Base-by-base conservation (phyloP, 2,113 vertebrate genomes). In the Vombatus ursinus region DNA sequence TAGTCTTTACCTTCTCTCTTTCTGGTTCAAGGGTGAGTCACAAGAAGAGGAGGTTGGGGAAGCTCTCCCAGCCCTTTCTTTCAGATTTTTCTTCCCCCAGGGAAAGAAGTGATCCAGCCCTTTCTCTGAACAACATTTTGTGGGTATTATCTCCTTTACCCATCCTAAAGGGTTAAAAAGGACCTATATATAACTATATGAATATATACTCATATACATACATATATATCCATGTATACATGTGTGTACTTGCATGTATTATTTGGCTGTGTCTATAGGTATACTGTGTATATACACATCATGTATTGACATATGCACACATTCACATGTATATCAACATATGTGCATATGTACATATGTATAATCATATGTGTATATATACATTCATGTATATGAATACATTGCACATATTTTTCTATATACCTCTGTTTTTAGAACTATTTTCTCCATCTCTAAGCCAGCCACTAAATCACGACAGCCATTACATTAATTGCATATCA, bases 401-500 rank as follows among this genome's bases (percentile, higher is more conserved):
- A n/a, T n/a, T 84, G 5, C 19, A 22, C 5, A 22, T n/a, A 57
- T 84, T 23, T 84, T 84, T 26, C 61, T 61, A 77, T n/a, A 19
- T n/a, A 22, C 61, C 61, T 77, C 6, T 44, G 19, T 8, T n/a
- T 84, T 84, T 44, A 84, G 68, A 84, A 84, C 44, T 44, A 1
- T 44, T 44, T 23, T 84, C 19, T 8, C 68, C n/a, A 84, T 44
- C n/a, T 2, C n/a, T 23, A 77, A 77, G 14, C 61, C 37, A 77
- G 12, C 37, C 9, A n/a, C 61, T 77, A 84, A 44, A 84, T 91
- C 92, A 92, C 92, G 92, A 23, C n/a, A 95, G 90, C 97, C 31
- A 93, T 93, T 53, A 95, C 77, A 95, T 91, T 97, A 94, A 91
- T 50, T 94, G 14, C 53, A 47, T 23, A 5, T 19, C 44, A 92